Evolutionary conservation across 2,797 vertebrate genomes (phyloP).

Genomic region (Strix occidentalis): DNA sequence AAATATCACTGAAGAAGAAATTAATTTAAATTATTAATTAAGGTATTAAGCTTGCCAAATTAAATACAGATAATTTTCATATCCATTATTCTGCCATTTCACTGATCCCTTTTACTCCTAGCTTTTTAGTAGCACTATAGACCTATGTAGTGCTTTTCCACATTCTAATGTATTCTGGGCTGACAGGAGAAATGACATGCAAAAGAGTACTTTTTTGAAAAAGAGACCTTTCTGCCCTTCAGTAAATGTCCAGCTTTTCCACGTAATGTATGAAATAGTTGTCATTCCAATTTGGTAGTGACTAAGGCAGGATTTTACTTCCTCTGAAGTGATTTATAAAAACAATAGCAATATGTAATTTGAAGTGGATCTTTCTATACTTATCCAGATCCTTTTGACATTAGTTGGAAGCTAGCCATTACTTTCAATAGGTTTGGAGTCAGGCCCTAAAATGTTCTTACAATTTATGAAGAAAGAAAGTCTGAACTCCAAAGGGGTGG

Average conservation of each 20-base stretch:
- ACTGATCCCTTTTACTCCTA: neutral
- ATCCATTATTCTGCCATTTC: neutral
- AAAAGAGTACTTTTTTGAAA: neutral
- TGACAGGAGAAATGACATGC: neutral
- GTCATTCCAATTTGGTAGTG: neutral
- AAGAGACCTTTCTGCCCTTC: neutral
- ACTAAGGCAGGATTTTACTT: neutral
- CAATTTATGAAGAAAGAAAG: neutral
- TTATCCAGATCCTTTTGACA: neutral
- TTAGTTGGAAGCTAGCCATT: neutral
- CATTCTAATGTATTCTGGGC: neutral
- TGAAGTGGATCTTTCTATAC: neutral
- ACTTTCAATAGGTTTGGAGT: neutral
- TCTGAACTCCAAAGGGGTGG: neutral
- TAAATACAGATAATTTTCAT: neutral
- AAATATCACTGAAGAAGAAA: neutral
- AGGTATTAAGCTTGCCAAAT: neutral
- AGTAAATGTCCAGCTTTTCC: neutral
- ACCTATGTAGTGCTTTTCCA: neutral
- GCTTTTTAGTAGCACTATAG: neutral
- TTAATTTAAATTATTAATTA: conserved; percentile 27
- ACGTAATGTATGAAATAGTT: neutral
- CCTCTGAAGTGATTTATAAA: neutral
- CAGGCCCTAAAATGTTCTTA: neutral
- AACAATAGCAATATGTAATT: neutral